Evolutionary conservation across 2,113 vertebrate genomes (phyloP).

Genomic region (Platysteira castanea): DNA sequence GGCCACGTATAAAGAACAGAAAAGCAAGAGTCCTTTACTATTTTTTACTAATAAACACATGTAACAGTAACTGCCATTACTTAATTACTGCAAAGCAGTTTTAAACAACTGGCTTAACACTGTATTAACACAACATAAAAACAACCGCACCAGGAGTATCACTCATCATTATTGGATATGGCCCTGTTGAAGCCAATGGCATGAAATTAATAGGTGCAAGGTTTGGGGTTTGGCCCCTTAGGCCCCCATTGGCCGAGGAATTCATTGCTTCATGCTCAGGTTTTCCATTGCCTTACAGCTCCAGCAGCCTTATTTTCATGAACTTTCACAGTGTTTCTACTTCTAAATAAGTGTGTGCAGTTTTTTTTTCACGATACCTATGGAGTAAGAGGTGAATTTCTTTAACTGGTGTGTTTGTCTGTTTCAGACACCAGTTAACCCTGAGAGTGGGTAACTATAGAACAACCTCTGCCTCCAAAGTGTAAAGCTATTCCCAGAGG

Average conservation of each 20-base stretch:
- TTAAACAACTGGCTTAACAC: slow-evolving; percentile 65
- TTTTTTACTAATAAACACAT: slow-evolving; percentile 60
- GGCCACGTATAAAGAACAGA: slow-evolving; percentile 16
- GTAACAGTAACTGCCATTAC: slow-evolving; percentile 26
- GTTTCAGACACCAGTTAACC: neutral
- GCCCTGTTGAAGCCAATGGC: slow-evolving; percentile 16
- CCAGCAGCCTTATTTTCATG: neutral
- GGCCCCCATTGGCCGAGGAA: neutral
- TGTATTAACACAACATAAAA: slow-evolving; percentile 62
- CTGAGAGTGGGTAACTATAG: neutral
- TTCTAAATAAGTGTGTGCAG: neutral
- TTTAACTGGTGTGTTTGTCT: neutral
- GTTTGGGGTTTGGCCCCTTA: neutral
- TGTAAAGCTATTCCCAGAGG: neutral
- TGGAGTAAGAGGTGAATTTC: neutral
- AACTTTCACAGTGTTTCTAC: neutral
- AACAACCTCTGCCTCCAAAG: neutral
- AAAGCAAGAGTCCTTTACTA: slow-evolving; percentile 7
- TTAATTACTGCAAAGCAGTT: slow-evolving; percentile 62
- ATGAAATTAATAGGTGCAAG: slow-evolving; percentile 32
- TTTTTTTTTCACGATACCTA: neutral
- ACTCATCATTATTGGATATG: neutral
- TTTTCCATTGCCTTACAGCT: slow-evolving; percentile 38
- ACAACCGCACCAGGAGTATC: slow-evolving; percentile 17
- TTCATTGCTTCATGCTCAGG: slow-evolving; percentile 36